Evolutionary conservation across 2,888 invertebrate species (phyloP), one percentile per base, ranked within the genome.

Genomic region (Strigamia transsilvanica): DNA sequence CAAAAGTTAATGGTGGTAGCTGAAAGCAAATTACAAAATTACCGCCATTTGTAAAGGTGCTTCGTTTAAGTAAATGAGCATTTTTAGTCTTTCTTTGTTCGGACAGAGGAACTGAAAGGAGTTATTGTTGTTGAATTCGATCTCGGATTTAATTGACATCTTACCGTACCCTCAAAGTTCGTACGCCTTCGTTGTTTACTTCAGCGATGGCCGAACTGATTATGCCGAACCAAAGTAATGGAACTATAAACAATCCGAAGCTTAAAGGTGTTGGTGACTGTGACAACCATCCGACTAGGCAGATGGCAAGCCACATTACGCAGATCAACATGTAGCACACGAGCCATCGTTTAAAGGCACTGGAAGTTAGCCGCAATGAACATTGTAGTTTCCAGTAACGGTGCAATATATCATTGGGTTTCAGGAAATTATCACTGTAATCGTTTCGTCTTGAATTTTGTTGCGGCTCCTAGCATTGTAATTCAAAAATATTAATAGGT

Each of bases 121-220:
- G 34, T 12, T 2, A 2, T 15, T 41, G 1, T 27, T 27, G 3
- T 27, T 79, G 6, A 78, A 9, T 32, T 9, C 3, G 23, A 77
- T 77, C 6, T 7, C 3, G 5, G 12, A 34, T 18, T 21, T 6
- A 32, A 15, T 10, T 38, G 27, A 13, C 12, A 9, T 27, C 27
- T 27, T 27, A 27, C 89, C 34, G 82, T 34, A 89, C 89, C 86
- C 87, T 87, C 23, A 88, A 84, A 84, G 89, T 85, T 21, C 87
- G 85, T 38, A 86, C 86, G n/a, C 88, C 88, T 84, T 89, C 89
- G 80, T 87, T 86, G 84, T 89, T 89, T 42, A 88, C 88, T 85
- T 89, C 89, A 2, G 88, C 89, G 84, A 88, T 88, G 0, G 88
- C 88, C 4, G 88, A 88, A 79, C 87, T 86, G 73, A 89, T 80